These are phyloP conservation scores for Malachius bipustulatus DNA, from an alignment of 2,888 invertebrate species.

Conservation along the genomic window DNA sequence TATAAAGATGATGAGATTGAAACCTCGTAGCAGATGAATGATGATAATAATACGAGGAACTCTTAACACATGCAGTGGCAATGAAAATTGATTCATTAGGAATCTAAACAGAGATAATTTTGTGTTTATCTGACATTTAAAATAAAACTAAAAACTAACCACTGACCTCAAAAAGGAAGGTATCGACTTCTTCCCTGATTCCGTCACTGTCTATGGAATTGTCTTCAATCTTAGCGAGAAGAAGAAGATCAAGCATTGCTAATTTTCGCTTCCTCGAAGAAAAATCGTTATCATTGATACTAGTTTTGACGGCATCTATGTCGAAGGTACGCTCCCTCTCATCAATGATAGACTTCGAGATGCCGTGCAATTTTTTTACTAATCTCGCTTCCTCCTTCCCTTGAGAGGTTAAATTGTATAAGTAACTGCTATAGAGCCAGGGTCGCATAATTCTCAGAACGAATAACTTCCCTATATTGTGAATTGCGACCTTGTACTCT, in stretches of 20 bases:
- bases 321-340: slow-evolving; percentile 7
- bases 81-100: too few relatives aligned
- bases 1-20: too few relatives aligned
- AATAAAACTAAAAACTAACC: too few relatives aligned
- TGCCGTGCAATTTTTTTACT: slow-evolving; percentile 16
- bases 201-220: slow-evolving; percentile 21
- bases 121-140: too few relatives aligned
- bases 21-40: too few relatives aligned
- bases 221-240: slow-evolving; percentile 20
- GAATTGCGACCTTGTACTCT: slow-evolving; percentile 20
- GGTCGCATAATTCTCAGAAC: slow-evolving; percentile 9
- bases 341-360: slow-evolving; percentile 14
- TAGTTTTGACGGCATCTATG: slow-evolving; percentile 6
- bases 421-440: slow-evolving; percentile 7
- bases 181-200: slow-evolving; percentile 14
- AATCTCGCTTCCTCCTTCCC: slow-evolving; percentile 17
- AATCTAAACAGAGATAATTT: too few relatives aligned
- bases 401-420: slow-evolving; percentile 11
- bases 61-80: too few relatives aligned
- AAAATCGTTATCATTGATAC: background rate
- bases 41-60: too few relatives aligned
- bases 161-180: slow-evolving; percentile 23
- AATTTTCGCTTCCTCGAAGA: slow-evolving; percentile 10
- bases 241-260: slow-evolving; percentile 24
- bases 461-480: slow-evolving; percentile 10